Percentiles rank a stretch among this genome's conserved stretches.
Evolutionary conservation across 2,797 vertebrate species (phyloP).

Genomic region (Lutjanus campechanus): DNA sequence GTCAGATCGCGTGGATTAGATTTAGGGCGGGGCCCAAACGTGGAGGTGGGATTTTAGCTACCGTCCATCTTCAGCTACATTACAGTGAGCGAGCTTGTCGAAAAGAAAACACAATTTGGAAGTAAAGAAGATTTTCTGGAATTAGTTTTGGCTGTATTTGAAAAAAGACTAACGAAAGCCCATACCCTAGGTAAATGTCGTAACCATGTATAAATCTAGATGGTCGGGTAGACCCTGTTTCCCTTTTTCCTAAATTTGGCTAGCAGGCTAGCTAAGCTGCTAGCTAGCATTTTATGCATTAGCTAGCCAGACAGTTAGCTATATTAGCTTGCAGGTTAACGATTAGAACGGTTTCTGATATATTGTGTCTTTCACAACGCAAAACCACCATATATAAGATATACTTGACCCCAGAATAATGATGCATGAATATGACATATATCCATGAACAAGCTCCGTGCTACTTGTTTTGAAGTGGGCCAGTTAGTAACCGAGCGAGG

Average conservation of each 20-base stretch:
- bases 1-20: slow-evolving; percentile 51
- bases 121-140: slow-evolving; percentile 86
- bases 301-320: slow-evolving; percentile 78
- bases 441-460: slow-evolving; percentile 36
- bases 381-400: slow-evolving; percentile 60
- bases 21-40: slow-evolving; percentile 69
- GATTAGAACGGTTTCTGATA: slow-evolving; percentile 63
- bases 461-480: slow-evolving; percentile 54
- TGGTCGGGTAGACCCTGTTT: slow-evolving; percentile 81
- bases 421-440: slow-evolving; percentile 66
- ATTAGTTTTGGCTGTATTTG: slow-evolving; percentile 82
- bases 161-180: slow-evolving; percentile 85
- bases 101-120: slow-evolving; percentile 87
- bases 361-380: slow-evolving; percentile 61
- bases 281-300: slow-evolving; percentile 81
- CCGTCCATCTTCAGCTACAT: slow-evolving; percentile 90
- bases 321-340: slow-evolving; percentile 75
- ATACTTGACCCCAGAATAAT: slow-evolving; percentile 37
- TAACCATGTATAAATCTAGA: slow-evolving; percentile 75
- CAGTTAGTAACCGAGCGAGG: slow-evolving; percentile 68
- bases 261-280: slow-evolving; percentile 77
- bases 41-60: slow-evolving; percentile 83
- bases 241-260: slow-evolving; percentile 82
- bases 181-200: slow-evolving; percentile 85
- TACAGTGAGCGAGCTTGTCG: slow-evolving; percentile 86